Evolutionary conservation across 2,797 vertebrate species (phyloP), one percentile per base, ranked within the genome.

Genomic region (Otolemur crassicaudatus): DNA sequence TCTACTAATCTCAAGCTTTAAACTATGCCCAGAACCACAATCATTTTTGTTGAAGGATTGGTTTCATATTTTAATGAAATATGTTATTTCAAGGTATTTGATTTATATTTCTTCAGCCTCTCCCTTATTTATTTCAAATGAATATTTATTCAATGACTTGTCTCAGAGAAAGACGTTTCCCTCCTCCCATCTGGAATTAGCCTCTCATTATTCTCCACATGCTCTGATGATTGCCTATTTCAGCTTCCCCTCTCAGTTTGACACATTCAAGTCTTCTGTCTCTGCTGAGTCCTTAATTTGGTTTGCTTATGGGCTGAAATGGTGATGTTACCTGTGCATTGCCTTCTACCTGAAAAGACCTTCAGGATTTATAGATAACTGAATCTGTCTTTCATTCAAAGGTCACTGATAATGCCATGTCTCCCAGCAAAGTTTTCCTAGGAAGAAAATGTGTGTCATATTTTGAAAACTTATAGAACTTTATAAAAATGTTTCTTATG

Each of bases 51-150:
- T 22, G 70, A 90, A 43, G 1, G 69, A 87, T 80, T 90, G 90
- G 40, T 16, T 91, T 94, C 3, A 67, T 60, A 80, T 89, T 83
- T 97, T 91, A 83, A 75, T 20, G 16, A 81, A 79, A 91, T 76
- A 25, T 31, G 77, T 83, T 91, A 91, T 69, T 84, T 77, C 72
- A 77, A 80, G 0, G 0, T 67, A 63, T 84, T 14, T 69, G 65
- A 77, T 67, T 76, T 77, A 4, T 85, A 82, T 69, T 88, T 73
- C 19, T 90, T 77, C 23, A 43, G 11, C 19, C 2, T 70, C 40
- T 46, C 7, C 31, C 85, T 80, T 69, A n/a, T 91, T 76, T 77
- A n/a, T 12, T 90, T 60, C 27, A 43, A 70, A 75, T 67, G 40
- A 81, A 65, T 91, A 53, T n/a, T 58, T 72, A 37, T 14, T 22